phyloP scores from a whole-genome alignment of 2,113 vertebrate species.

The Ptilonorhynchus violaceus region DNA sequence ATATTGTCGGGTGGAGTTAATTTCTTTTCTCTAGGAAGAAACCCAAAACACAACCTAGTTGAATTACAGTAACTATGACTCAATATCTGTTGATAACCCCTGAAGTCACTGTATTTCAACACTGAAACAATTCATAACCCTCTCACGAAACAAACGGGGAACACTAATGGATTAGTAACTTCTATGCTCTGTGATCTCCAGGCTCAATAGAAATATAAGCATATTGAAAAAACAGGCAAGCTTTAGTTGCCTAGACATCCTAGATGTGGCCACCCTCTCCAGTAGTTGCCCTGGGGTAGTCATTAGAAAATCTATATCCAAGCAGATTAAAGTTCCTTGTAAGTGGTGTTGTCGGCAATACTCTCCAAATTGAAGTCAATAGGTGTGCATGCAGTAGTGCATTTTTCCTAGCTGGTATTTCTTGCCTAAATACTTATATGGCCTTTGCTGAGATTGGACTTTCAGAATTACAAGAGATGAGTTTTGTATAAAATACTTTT shows the following conservation, averaged over 20 bases:
- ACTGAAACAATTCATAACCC: not conserved
- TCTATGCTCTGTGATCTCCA: not conserved
- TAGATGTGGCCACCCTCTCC: not conserved
- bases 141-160: not conserved
- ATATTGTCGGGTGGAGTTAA: not conserved
- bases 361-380: not conserved
- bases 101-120: constrained; percentile 32
- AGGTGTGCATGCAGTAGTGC: not conserved
- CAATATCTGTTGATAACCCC: constrained; percentile 47
- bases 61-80: constrained; percentile 19
- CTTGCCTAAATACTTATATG: not conserved
- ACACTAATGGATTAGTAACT: not conserved
- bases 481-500: not conserved
- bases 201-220: not conserved
- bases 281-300: not conserved
- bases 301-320: not conserved
- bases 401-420: not conserved
- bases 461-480: not conserved
- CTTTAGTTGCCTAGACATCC: not conserved
- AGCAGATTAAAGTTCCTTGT: not conserved
- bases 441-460: not conserved
- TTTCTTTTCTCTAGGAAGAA: not conserved
- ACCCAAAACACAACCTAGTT: not conserved
- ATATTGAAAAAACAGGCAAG: not conserved
- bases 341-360: not conserved